These are phyloP conservation scores for Lycia hirtaria DNA, from an alignment of 2,888 invertebrate species.

Conservation along the genomic window DNA sequence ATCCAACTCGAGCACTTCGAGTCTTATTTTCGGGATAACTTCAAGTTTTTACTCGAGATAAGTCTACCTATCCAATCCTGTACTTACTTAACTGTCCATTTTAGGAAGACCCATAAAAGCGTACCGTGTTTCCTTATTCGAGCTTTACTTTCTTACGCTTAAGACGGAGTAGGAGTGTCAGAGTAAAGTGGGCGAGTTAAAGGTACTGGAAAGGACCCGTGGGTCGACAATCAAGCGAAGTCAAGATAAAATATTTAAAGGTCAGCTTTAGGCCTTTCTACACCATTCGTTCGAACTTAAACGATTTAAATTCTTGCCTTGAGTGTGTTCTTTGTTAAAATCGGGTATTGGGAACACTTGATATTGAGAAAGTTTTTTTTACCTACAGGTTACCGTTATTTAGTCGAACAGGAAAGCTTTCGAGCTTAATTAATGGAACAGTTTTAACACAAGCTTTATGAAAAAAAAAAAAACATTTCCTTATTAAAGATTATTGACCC, in stretches of 20 bases:
- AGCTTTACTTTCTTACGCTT: slow-evolving; percentile 54
- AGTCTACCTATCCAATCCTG: slow-evolving; percentile 72
- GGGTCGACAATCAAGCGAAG: slow-evolving; percentile 79
- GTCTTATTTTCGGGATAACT: slow-evolving; percentile 66
- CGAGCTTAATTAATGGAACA: slow-evolving; percentile 2
- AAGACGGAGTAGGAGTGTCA: slow-evolving; percentile 59
- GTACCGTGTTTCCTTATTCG: slow-evolving; percentile 60
- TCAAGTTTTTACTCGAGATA: slow-evolving; percentile 72
- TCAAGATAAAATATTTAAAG: slow-evolving; percentile 83
- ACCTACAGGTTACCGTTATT: slow-evolving; percentile 8
- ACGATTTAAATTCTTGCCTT: slow-evolving; percentile 68
- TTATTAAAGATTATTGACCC: too few relatives aligned
- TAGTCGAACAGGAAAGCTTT: slow-evolving; percentile 1
- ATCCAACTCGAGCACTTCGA: slow-evolving; percentile 61
- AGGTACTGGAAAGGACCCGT: slow-evolving; percentile 71
- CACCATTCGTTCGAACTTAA: slow-evolving; percentile 62
- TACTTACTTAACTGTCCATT: slow-evolving; percentile 64
- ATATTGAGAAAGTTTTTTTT: slow-evolving; percentile 29
- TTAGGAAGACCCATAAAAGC: slow-evolving; percentile 62
- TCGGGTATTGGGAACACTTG: slow-evolving; percentile 36
- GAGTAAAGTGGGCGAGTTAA: slow-evolving; percentile 62
- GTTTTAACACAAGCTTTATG: background rate
- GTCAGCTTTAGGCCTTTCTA: slow-evolving; percentile 69
- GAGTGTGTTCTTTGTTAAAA: slow-evolving; percentile 48
- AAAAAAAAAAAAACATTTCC: background rate